Conservation (phyloP, 1,140 invertebrate species). For the Heliothis subflexa region DNA sequence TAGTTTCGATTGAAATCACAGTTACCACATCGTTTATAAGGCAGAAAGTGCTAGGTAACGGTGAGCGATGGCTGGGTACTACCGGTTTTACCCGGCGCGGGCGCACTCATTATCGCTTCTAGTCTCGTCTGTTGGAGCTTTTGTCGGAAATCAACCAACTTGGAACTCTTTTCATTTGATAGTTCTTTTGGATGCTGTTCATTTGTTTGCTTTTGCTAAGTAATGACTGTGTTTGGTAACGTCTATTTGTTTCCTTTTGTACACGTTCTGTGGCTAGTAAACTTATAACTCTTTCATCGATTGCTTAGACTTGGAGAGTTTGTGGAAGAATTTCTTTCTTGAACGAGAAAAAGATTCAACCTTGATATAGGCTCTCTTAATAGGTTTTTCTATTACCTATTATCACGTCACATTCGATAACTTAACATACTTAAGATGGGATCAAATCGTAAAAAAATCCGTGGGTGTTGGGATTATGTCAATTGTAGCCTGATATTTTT, state of each 20-base stretch:
- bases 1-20: conserved; percentile 76
- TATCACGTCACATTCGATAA: conserved; percentile 32
- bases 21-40: conserved; percentile 71
- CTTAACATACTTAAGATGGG: conserved; percentile 38
- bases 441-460: conserved; percentile 39
- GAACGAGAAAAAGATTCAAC: too few species aligned
- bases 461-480: conserved; percentile 46
- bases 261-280: background rate
- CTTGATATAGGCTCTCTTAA: background rate
- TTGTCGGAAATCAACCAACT: conserved; percentile 66
- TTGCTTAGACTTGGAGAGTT: background rate
- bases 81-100: conserved; percentile 80
- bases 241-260: conserved; percentile 16
- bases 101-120: conserved; percentile 69
- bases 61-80: conserved; percentile 72
- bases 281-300: background rate
- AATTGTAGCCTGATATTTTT: conserved; percentile 45
- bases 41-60: conserved; percentile 72
- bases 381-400: conserved; percentile 16
- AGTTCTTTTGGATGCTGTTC: conserved; percentile 21
- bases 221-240: conserved; percentile 32
- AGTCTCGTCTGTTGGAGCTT: conserved; percentile 54
- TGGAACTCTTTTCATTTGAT: conserved; percentile 50
- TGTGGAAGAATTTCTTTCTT: too few species aligned
- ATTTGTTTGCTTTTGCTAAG: conserved; percentile 45